Evolutionary conservation across 2,888 invertebrate genomes (phyloP).

Genomic region (Priapulus caudatus): DNA sequence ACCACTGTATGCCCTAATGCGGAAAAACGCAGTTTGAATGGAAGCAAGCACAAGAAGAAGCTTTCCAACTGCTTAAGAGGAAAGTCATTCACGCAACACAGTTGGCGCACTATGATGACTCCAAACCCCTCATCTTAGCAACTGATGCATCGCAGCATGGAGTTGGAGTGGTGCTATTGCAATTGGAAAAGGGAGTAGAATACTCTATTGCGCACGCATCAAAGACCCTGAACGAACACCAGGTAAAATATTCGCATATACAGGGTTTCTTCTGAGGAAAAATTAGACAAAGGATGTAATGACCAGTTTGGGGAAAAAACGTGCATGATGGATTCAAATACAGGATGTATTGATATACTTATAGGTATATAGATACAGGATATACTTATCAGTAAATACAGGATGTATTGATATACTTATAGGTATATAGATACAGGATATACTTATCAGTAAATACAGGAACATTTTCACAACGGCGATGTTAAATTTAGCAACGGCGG

Average conservation of each 20-base stretch:
- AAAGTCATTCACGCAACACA: conserved; percentile 22
- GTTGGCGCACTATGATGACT: conserved; percentile 29
- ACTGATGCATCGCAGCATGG: conserved; percentile 36
- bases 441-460: no score
- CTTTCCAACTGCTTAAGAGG: conserved; percentile 23
- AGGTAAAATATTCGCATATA: conserved; percentile 32
- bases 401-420: no score
- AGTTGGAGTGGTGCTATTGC: conserved; percentile 32
- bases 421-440: no score
- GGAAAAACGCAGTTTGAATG: conserved; percentile 21
- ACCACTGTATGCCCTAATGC: conserved; percentile 22
- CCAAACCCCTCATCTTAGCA: conserved; percentile 28
- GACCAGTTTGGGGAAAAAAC: no score
- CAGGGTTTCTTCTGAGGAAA: no score
- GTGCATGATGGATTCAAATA: no score
- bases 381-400: no score
- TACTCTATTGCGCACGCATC: conserved; percentile 38
- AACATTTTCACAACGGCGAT: no score
- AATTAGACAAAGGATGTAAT: no score
- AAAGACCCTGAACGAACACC: conserved; percentile 34
- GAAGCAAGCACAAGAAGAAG: conserved; percentile 16
- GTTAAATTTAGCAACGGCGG: no score
- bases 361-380: no score
- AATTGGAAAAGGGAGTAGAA: conserved; percentile 32
- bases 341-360: no score